Evolutionary conservation across 2,113 vertebrate genomes (phyloP).

Genomic region (Rhineura floridana): DNA sequence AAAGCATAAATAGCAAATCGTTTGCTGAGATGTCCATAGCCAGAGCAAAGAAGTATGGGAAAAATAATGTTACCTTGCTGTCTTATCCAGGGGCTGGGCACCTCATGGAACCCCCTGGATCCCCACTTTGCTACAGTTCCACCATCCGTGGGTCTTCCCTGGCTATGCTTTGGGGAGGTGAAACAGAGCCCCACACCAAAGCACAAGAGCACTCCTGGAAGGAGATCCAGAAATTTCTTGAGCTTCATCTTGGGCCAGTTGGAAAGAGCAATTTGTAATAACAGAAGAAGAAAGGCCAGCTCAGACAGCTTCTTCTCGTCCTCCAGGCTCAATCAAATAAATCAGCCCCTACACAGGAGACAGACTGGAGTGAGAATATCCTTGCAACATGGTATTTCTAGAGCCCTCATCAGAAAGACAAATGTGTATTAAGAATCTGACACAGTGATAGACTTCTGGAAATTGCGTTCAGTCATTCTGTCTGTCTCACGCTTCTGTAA

Average conservation of each 20-base stretch:
- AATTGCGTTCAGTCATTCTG: background rate
- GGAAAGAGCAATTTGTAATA: constrained; percentile 46
- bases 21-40: constrained; percentile 55
- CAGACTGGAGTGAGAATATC: too few relatives aligned
- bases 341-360: background rate
- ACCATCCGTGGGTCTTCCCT: background rate
- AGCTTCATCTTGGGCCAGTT: background rate
- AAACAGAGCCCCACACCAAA: constrained; percentile 52
- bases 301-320: background rate
- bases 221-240: constrained; percentile 61
- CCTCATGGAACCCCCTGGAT: constrained; percentile 61
- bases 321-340: background rate
- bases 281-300: background rate
- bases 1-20: constrained; percentile 57
- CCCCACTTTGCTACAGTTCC: constrained; percentile 51
- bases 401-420: background rate
- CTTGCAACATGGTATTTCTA: background rate
- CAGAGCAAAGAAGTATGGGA: constrained; percentile 21
- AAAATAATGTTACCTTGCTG: constrained; percentile 26
- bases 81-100: constrained; percentile 63
- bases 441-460: background rate
- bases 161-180: constrained; percentile 42
- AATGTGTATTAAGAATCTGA: background rate
- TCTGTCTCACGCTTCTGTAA: background rate
- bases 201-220: constrained; percentile 68